Evolutionary conservation across 64 coral and sea anemone species (phyloP).

Genomic region (Montipora capricornis): DNA sequence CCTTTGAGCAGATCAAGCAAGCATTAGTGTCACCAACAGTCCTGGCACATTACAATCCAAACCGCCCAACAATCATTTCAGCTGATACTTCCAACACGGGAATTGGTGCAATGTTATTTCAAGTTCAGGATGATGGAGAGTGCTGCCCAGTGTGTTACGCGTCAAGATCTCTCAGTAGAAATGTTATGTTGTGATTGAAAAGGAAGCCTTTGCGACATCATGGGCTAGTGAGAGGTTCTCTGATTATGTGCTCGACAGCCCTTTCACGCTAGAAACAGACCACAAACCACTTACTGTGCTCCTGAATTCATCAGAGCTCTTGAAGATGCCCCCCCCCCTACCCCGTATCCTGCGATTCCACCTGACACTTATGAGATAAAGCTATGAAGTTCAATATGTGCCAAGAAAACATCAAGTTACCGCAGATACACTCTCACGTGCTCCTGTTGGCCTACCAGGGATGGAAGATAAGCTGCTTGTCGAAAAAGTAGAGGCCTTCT

Average conservation of each 20-base stretch:
- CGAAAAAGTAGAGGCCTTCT: too few relatives aligned
- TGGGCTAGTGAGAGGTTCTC: not conserved
- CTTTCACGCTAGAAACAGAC: not conserved
- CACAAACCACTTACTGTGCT: not conserved
- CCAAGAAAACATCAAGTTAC: not conserved
- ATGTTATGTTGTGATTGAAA: too few relatives aligned
- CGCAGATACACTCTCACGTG: not conserved
- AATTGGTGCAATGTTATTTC: too few relatives aligned
- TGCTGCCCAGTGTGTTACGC: too few relatives aligned
- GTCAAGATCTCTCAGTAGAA: too few relatives aligned
- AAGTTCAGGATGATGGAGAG: too few relatives aligned
- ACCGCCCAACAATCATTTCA: too few relatives aligned
- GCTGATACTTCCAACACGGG: too few relatives aligned
- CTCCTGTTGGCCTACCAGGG: too few relatives aligned
- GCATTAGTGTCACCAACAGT: constrained; percentile 17
- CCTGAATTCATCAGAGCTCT: constrained; percentile 10
- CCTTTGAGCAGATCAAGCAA: not conserved
- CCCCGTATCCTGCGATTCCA: not conserved
- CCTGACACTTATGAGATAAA: not conserved
- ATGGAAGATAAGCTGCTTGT: too few relatives aligned
- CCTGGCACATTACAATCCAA: too few relatives aligned
- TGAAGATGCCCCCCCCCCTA: constrained; percentile 49
- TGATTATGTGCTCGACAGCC: not conserved
- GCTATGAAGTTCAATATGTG: constrained; percentile 24
- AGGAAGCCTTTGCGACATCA: too few relatives aligned